Base-by-base conservation (phyloP, 2,888 invertebrate genomes). In the Ormyrus rosae region DNA sequence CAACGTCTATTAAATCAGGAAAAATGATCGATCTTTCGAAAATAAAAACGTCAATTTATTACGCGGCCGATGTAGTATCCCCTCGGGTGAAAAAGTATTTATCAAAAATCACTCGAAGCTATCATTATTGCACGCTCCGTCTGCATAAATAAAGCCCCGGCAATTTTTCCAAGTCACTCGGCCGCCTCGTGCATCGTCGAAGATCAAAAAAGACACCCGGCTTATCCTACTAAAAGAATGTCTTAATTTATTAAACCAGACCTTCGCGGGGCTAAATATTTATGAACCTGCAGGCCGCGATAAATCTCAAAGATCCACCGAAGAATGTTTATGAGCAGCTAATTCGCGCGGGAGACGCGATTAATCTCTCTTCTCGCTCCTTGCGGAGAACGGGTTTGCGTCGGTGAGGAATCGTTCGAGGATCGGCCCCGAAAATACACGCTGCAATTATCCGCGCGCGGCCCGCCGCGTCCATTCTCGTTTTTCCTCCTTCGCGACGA, bases 251-350 rank as follows among this genome's bases (percentile, higher is more conserved):
- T 79, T 73, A 73, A 68, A 56, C 8, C 8, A 2, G n/a, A 64
- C 19, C 45, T 51, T n/a, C 45, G 13, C 9, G n/a, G 10, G 65
- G n/a, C 19, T 46, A 65, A 60, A 70, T 74, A 80, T 80, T 70
- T 64, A 74, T 55, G 58, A 74, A 70, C 46, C 51, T 46, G 53
- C 65, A 56, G 46, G 34, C 19, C 19, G 13, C 45, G 61, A 73
- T 78, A 78, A 78, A 78, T 78, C 78, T 73, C n/a, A 9, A 19
- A 6, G 19, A 65, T 74, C 65, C 10, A 50, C 48, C 34, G 13
- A 72, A 78, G 72, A 78, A 78, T 72, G 78, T 73, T 77, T 71
- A 77, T 68, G 78, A 78, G 67, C 68, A 68, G 34, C 72, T 78
- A 78, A 78, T 78, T 78, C 61, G 78, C 48, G 53, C 56, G 19